Percentiles rank a stretch among this genome's conserved stretches.
Conservation (phyloP, 2,113 vertebrate genomes). For the Ascaphus truei region DNA sequence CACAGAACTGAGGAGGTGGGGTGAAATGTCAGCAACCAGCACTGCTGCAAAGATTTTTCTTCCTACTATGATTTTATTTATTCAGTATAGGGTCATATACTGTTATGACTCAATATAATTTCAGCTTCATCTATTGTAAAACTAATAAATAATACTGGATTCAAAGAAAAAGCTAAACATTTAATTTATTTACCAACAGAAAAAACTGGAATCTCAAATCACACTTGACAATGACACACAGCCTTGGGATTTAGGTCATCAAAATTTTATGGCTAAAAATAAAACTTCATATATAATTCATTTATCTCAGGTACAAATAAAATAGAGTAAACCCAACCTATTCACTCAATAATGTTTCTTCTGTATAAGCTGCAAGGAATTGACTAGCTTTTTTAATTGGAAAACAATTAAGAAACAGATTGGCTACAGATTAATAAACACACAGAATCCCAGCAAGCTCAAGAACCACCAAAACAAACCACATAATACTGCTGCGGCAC, state of each 20-base stretch:
- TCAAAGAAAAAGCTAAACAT: not conserved
- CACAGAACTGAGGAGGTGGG: not conserved
- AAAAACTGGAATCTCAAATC: constrained; percentile 21
- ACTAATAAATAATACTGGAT: not conserved
- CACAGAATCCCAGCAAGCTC: no score
- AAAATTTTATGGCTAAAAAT: constrained; percentile 36
- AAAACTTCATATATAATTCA: constrained; percentile 36
- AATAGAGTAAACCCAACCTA: no score
- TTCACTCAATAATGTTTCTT: no score
- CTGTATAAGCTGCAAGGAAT: no score
- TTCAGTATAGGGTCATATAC: not conserved
- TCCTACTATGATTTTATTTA: not conserved
- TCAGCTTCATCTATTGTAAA: no score
- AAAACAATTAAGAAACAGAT: no score
- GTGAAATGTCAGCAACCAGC: not conserved
- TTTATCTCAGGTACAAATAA: not conserved
- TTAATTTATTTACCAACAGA: constrained; percentile 23
- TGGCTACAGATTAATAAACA: no score
- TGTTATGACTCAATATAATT: no score
- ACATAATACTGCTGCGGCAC: no score
- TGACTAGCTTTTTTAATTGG: no score
- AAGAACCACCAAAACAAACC: no score
- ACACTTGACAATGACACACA: constrained; percentile 31
- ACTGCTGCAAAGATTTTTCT: not conserved
- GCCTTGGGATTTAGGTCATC: constrained; percentile 31